Base-by-base conservation (phyloP, 2,113 vertebrate genomes). In the Kryptolebias marmoratus region DNA sequence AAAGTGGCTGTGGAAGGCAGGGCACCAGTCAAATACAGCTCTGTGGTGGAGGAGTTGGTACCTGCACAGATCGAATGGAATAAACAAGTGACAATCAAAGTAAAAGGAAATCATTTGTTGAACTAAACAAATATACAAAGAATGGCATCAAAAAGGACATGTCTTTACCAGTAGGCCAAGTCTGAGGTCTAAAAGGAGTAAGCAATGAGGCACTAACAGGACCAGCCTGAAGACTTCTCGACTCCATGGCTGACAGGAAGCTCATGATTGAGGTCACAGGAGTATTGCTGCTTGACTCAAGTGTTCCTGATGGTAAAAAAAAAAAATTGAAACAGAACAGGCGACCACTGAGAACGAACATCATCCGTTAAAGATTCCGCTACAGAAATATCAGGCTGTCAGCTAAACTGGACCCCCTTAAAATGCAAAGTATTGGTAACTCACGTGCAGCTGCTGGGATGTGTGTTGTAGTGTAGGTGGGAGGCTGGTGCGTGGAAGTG, bases 211-310 rank as follows among this genome's bases (percentile, higher is more conserved):
- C 94, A 95, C 96, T 95, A 87, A 96, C 95, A 94, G 97, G 94
- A 90, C 95, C 96, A 94, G 96, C 90, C 93, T 96, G 96, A 89
- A 95, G 94, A 72, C 94, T 94, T 91, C 95, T 95, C 50, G 97
- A 95, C 86, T 99, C 97, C 79, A 96, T 95, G 88, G 96, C 91
- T 89, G 97, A 95, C 64, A 98, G 95, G 94, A 98, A 98, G 92
- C 95, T 98, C 96, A 97, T 96, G 88, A 97, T 95, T 71, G 98
- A 96, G 75, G 95, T 95, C 91, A 97, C 97, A 87, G 97, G 95
- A 95, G 94, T 95, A 94, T 94, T 96, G 84, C 91, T 93, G 91
- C 91, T 95, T 77, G 95, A 91, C 89, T 98, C 96, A 92, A 98
- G 97, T 64, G 95, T 90, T 93, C 95, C 95, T 88, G 94, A 93